Conservation (phyloP, 1,140 invertebrate species). For the Microplitis demolitor region DNA sequence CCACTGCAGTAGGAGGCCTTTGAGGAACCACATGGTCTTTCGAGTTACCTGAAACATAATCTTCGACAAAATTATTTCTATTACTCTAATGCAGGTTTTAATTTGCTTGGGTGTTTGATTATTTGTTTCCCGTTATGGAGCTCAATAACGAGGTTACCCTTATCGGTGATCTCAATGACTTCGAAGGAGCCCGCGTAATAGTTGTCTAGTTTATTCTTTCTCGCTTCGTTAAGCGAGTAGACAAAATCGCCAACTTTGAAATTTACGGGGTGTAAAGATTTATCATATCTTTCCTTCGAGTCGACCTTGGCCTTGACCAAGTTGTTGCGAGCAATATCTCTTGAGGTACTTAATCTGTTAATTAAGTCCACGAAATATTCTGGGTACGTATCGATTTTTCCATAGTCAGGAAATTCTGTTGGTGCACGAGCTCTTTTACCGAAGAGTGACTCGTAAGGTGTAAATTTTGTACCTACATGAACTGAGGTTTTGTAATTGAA, state of each 20-base stretch:
- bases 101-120: background rate
- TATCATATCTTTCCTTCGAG: slow-evolving; percentile 1
- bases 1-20: no score
- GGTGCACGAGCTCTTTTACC: background rate
- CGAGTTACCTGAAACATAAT: no score
- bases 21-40: no score
- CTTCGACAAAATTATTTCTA: no score
- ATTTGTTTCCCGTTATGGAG: slow-evolving; percentile 2
- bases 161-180: slow-evolving; percentile 10
- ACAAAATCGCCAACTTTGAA: background rate
- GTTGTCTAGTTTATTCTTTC: background rate
- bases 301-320: background rate
- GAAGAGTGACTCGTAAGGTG: slow-evolving; percentile 2
- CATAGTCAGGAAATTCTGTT: background rate
- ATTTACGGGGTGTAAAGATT: background rate
- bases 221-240: background rate
- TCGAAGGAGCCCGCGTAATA: background rate
- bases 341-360: background rate
- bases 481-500: slow-evolving; percentile 4
- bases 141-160: slow-evolving; percentile 3
- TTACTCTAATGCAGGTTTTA: background rate
- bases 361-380: background rate
- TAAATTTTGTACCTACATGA: slow-evolving; percentile 1
- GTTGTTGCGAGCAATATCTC: background rate
- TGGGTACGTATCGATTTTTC: background rate